Percentiles rank a stretch among this genome's conserved stretches.
Conservation (phyloP, 2,797 vertebrate genomes). For the Molossus molossus region DNA sequence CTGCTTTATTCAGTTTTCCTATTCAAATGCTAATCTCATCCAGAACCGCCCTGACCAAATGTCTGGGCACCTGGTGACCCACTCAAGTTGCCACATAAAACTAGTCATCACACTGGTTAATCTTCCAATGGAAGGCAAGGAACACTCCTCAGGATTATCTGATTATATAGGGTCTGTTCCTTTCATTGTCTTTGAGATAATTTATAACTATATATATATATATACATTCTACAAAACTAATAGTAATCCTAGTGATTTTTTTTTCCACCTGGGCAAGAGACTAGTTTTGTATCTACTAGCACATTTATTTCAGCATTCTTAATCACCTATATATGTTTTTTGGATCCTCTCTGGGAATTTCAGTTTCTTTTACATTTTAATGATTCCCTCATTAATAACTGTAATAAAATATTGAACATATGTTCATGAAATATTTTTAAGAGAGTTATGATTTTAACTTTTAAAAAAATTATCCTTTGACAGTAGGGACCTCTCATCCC, state of each 20-base stretch:
- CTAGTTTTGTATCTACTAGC: neutral
- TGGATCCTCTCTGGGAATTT: neutral
- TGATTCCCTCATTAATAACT: neutral
- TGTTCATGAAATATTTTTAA: constrained; percentile 37
- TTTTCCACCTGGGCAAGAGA: neutral
- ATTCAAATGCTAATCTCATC: neutral
- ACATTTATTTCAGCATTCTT: neutral
- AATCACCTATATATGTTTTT: neutral
- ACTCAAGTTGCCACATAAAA: neutral
- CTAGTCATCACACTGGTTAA: neutral
- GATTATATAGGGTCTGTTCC: neutral
- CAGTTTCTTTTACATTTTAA: neutral
- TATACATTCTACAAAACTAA: neutral
- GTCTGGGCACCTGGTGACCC: neutral
- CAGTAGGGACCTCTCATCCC: neutral
- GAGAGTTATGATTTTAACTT: constrained; percentile 24
- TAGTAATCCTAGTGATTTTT: constrained; percentile 10
- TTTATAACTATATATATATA: neutral
- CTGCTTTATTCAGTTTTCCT: neutral
- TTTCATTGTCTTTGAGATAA: neutral
- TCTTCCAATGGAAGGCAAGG: neutral
- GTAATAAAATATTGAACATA: constrained; percentile 28
- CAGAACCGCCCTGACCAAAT: neutral
- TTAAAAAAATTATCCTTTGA: neutral
- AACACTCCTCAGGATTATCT: neutral